Evolutionary conservation across 2,113 vertebrate genomes (phyloP), one percentile per base, ranked within the genome.

Genomic region (Ammospiza caudacuta): DNA sequence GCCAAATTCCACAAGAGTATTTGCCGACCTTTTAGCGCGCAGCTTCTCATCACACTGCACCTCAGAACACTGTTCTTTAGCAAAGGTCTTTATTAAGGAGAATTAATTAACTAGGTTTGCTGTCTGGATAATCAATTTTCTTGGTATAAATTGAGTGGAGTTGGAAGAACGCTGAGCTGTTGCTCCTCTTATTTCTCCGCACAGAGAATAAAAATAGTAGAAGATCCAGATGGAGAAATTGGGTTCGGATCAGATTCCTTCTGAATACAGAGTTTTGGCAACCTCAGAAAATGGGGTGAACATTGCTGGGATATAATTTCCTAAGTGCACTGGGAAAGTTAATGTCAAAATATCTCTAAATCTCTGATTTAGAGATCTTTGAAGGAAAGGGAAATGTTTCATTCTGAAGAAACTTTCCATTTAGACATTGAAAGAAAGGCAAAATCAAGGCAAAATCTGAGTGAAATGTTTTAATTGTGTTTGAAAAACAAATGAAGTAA

Each of bases 31-130:
- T 79, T 39, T 14, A 47, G 73, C 1, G 2, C 29, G 22, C 43
- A 63, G 39, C 57, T 90, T 49, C 59, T 74, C 51, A 33, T 67
- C 66, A 43, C 44, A 15, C 15, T 43, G 17, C 64, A 67, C 52
- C 33, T 68, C 73, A 81, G 52, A 89, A 72, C 3, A 18, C 63
- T n/a, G 19, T 44, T 70, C 64, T 83, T 87, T 75, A 75, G 64
- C 47, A 68, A 86, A 52, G 68, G 33, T 6, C 1, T 62, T 29
- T 67, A 74, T 92, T 80, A 94, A 86, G 15, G 52, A 72, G 66
- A 95, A 92, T 87, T 95, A 95, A 95, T 93, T 95, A 94, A 92
- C 59, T 78, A 75, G 73, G 68, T 83, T 92, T 90, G 35, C 80
- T 90, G 70, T 49, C 54, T 64, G 75, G 39, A 46, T 96, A 94